Base-by-base conservation (phyloP, 1,140 invertebrate genomes). In the Formica selysi region DNA sequence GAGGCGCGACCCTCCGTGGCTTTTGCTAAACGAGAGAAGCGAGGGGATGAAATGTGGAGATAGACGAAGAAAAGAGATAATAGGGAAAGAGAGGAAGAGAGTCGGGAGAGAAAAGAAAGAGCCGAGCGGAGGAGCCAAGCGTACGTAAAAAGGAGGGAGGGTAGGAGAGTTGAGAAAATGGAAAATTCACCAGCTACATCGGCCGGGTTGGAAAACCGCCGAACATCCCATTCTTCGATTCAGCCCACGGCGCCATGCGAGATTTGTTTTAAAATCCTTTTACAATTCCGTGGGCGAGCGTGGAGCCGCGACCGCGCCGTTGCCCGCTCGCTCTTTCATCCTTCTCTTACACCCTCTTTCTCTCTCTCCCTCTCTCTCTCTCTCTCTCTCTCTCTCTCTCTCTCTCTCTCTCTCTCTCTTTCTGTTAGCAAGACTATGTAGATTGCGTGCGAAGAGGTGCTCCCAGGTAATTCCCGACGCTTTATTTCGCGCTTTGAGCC, bases 201-300 rank as follows among this genome's bases (percentile, higher is more conserved):
- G 81, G 62, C 62, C 67, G 87, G 32, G 87, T 76, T 84, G 89
- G 86, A 89, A 93, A 93, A 93, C 92, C 91, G 83, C 91, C 87
- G 91, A 94, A 94, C 89, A 93, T 90, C 86, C 87, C 87, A 85
- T 91, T 93, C 93, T 94, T 94, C 94, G 95, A 95, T 92, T 95
- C 94, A 86, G 92, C 93, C 90, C 89, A 92, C 90, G 95, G 89
- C 90, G 89, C 92, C 91, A 93, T 91, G 93, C 93, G 94, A 95
- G 94, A 95, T 95, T 95, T 95, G 94, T 95, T 95, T 94, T 94
- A 93, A 94, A 95, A 95, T 95, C 94, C 94, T 94, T 95, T 95
- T 94, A 94, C 93, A 93, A 94, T 95, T 94, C 93, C 91, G 71
- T 83, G 87, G 90, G 88, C 85, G 81, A 91, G 74, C 87, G 48